Evolutionary conservation across 2,797 vertebrate species (phyloP), one percentile per base, ranked within the genome.

Genomic region (Spondyliosoma cantharus): DNA sequence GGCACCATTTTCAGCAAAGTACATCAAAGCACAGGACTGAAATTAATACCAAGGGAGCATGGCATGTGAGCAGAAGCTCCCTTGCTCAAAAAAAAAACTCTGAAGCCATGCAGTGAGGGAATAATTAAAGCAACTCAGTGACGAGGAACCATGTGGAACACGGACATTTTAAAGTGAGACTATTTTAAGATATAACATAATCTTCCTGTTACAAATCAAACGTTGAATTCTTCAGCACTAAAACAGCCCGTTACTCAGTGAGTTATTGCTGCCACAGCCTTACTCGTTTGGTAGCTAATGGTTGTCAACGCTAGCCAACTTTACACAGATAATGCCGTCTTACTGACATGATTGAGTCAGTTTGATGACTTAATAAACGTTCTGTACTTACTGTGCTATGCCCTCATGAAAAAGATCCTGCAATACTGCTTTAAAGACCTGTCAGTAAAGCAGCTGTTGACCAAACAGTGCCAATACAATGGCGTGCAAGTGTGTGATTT

Each of bases 31-130:
- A 80, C 49, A 63, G 73, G 70, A 58, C 73, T 78, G 63, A 74
- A 84, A 80, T 86, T 80, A 86, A 83, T 71, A 84, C 81, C 86
- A 70, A 80, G 87, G 78, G 84, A 86, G 84, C 56, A 32, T 61
- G 15, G 67, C 75, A 57, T 76, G 72, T 69, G 75, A 87, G 74
- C 77, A 76, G 62, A 60, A 62, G 76, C 79, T 76, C 16, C 76
- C 68, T 76, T 25, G 61, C 76, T 79, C 49, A 65, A 65, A 86
- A 80, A 20, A 76, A 73, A 67, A 60, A 57, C n/a, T 22, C 46
- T 76, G 50, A 71, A 66, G 66, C 17, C 14, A 24, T 66, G 56
- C 27, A 59, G 49, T 37, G 32, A 32, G 61, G 49, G 61, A 64
- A 68, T 25, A 43, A 63, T 77, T 82, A 48, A 72, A 78, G 71